These are phyloP conservation scores for Amblyjoppa proteus DNA, from an alignment of 2,888 invertebrate species.

Conservation along the genomic window DNA sequence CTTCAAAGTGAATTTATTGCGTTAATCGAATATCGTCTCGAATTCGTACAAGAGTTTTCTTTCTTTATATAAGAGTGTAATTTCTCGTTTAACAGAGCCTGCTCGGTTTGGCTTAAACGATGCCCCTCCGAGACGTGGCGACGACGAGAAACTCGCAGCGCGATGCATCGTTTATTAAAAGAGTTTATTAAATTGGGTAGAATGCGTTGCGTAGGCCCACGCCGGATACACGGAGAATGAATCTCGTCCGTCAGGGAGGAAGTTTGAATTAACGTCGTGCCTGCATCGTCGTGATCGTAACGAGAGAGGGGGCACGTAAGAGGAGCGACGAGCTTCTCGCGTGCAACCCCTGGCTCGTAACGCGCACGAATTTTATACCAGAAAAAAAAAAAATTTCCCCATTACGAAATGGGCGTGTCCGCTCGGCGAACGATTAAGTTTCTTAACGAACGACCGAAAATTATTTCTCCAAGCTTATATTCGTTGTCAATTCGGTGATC, in stretches of 20 bases:
- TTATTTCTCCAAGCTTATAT: too few species aligned
- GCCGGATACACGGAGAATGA: slow-evolving; percentile 84
- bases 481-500: too few species aligned
- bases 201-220: slow-evolving; percentile 83
- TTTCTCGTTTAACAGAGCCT: neutral
- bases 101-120: slow-evolving; percentile 4
- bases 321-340: neutral
- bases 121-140: slow-evolving; percentile 33
- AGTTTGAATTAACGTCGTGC: slow-evolving; percentile 83
- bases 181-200: slow-evolving; percentile 84
- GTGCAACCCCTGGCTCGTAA: slow-evolving; percentile 7
- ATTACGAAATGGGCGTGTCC: too few species aligned
- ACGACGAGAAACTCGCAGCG: slow-evolving; percentile 43
- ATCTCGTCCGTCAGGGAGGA: slow-evolving; percentile 84
- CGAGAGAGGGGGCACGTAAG: slow-evolving; percentile 42
- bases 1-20: too few species aligned
- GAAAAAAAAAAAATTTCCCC: too few species aligned
- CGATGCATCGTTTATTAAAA: slow-evolving; percentile 73
- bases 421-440: too few species aligned
- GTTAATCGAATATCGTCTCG: too few species aligned
- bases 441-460: too few species aligned
- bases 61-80: too few species aligned
- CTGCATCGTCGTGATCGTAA: slow-evolving; percentile 62
- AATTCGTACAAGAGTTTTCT: neutral
- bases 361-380: too few species aligned